Percentiles rank a stretch among this genome's conserved stretches.
phyloP scores from a whole-genome alignment of 2,888 invertebrate species.

The Camponotus fellah region DNA sequence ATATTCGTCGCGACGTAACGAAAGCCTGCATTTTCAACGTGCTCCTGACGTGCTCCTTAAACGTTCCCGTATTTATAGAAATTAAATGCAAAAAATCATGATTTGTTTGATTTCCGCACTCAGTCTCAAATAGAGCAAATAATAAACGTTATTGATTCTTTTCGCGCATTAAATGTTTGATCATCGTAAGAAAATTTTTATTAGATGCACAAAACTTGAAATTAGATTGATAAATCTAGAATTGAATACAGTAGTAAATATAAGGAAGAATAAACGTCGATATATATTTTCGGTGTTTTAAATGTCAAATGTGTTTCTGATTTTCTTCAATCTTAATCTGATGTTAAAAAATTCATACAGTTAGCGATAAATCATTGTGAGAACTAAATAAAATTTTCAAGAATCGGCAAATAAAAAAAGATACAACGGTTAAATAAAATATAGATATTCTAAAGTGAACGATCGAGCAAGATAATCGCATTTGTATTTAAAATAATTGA shows the following conservation, averaged over 20 bases:
- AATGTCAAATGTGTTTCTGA: not conserved
- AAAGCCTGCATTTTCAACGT: not conserved
- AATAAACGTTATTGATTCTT: not conserved
- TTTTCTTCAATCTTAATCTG: not conserved
- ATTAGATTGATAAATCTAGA: not conserved
- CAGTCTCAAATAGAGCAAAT: not conserved
- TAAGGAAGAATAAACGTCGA: not conserved
- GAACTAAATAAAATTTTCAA: conserved; percentile 25
- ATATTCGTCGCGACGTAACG: not conserved
- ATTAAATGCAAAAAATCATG: not conserved
- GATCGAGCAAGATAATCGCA: conserved; percentile 19
- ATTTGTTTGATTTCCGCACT: not conserved
- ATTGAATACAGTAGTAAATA: not conserved
- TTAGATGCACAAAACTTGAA: not conserved
- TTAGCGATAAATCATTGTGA: not conserved
- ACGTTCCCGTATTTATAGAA: not conserved
- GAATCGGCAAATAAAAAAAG: not conserved
- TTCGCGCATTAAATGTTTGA: not conserved
- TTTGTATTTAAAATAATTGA: not conserved
- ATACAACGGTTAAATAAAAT: conserved; percentile 2
- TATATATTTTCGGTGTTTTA: not conserved
- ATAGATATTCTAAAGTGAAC: conserved; percentile 8
- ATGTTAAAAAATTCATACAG: conserved; percentile 1
- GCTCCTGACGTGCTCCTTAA: conserved; percentile 8
- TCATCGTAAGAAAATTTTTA: not conserved